These are phyloP conservation scores for Gallinago stenura DNA, from an alignment of 2,797 vertebrate genomes.

Conservation along the genomic window DNA sequence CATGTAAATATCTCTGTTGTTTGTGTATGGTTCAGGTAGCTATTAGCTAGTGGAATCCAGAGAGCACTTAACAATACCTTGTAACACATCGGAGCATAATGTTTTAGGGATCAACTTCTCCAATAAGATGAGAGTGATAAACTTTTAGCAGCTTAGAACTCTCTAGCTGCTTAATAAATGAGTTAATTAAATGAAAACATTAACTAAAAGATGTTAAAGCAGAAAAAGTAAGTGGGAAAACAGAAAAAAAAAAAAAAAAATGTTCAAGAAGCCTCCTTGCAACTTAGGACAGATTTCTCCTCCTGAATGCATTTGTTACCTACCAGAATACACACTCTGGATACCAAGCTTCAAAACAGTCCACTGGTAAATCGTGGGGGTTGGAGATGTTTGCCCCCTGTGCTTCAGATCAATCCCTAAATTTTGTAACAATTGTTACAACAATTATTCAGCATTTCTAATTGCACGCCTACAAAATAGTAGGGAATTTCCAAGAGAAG, in stretches of 20 bases:
- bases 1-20: conserved; percentile 70
- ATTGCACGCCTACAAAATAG: not conserved
- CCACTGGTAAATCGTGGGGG: not conserved
- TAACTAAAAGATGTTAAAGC: not conserved
- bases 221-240: not conserved
- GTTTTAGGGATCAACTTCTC: not conserved
- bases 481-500: not conserved
- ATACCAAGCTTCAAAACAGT: not conserved
- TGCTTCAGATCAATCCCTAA: not conserved
- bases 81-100: not conserved
- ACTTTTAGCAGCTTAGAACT: not conserved
- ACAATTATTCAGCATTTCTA: not conserved
- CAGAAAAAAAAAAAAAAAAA: not conserved
- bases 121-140: not conserved
- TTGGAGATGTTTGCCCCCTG: not conserved
- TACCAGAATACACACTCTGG: not conserved
- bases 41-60: not conserved
- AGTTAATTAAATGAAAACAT: too few relatives aligned
- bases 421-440: not conserved
- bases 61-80: not conserved
- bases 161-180: not conserved
- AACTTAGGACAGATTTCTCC: not conserved
- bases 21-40: not conserved
- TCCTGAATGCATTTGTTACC: not conserved
- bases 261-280: not conserved